A percentile compares a stretch with the other conserved stretches of the same genome.
Conservation (phyloP, 2,888 invertebrate genomes). For the Mongoloraphidia duomilia region DNA sequence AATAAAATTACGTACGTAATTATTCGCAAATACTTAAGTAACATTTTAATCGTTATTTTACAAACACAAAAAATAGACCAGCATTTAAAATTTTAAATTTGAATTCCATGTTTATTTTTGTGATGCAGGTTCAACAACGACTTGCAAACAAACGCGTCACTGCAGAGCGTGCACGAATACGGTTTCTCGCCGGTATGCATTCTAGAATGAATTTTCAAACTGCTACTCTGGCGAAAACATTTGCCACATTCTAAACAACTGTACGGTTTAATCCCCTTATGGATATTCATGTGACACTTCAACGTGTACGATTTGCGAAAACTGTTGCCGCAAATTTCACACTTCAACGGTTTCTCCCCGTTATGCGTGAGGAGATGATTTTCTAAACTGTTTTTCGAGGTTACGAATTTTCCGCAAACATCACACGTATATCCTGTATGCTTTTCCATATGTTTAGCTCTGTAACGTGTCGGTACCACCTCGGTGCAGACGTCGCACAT, state of each 20-base stretch:
- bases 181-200: conserved; percentile 21
- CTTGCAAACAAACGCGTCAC: conserved; percentile 6
- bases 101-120: background rate
- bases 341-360: background rate
- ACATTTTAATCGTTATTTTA: too few species aligned
- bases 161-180: conserved; percentile 13
- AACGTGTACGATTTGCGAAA: background rate
- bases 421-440: conserved; percentile 5
- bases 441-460: conserved; percentile 4
- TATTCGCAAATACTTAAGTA: too few species aligned
- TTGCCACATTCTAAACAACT: conserved; percentile 2
- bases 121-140: conserved; percentile 7
- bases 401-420: conserved; percentile 7
- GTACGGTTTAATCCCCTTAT: background rate
- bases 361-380: too few species aligned
- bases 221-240: conserved; percentile 13
- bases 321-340: background rate
- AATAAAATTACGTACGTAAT: too few species aligned
- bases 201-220: conserved; percentile 12
- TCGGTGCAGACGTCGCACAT: conserved; percentile 11
- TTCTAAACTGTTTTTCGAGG: background rate
- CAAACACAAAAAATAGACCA: too few species aligned
- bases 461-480: conserved; percentile 7
- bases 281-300: background rate
- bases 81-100: too few species aligned